A percentile compares a stretch with the other conserved stretches of the same genome.
Evolutionary conservation across 2,797 vertebrate genomes (phyloP).

Genomic region (Melanotaenia trifasciata): DNA sequence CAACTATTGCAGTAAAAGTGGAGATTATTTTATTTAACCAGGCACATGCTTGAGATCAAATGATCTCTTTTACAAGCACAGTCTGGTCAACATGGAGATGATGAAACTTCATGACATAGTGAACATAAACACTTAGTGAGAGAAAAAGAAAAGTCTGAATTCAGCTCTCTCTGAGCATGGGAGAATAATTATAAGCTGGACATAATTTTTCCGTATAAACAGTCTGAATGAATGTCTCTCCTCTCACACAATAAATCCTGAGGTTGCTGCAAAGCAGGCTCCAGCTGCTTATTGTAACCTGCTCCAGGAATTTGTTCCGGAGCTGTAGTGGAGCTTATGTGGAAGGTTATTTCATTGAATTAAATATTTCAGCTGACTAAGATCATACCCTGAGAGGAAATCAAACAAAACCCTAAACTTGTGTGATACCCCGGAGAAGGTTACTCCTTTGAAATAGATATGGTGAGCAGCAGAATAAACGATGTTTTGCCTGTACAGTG

Average conservation of each 20-base stretch:
- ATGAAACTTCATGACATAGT: constrained; percentile 52
- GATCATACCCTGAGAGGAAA: constrained; percentile 58
- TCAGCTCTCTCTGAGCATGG: constrained; percentile 23
- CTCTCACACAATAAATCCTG: constrained; percentile 54
- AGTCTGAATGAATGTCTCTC: constrained; percentile 42
- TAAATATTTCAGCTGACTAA: constrained; percentile 67
- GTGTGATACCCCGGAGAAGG: constrained; percentile 47
- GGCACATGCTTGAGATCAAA: no score
- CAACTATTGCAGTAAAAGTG: constrained; percentile 13
- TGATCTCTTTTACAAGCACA: no score
- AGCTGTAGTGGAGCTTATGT: constrained; percentile 29
- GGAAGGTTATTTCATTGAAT: constrained; percentile 38
- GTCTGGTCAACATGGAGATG: constrained; percentile 24
- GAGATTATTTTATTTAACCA: no score
- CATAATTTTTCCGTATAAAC: constrained; percentile 61
- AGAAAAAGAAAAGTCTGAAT: constrained; percentile 30
- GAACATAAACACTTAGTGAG: constrained; percentile 1
- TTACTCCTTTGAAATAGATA: constrained; percentile 76
- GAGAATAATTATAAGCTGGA: constrained; percentile 55
- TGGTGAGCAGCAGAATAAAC: constrained; percentile 54
- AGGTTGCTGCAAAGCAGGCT: constrained; percentile 21
- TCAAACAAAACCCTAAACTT: constrained; percentile 61
- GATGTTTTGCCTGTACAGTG: constrained; percentile 79
- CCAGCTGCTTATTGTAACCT: constrained; percentile 53
- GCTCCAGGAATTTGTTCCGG: constrained; percentile 55